Conservation (phyloP, 1,140 invertebrate genomes). For the Carposina sasakii region DNA sequence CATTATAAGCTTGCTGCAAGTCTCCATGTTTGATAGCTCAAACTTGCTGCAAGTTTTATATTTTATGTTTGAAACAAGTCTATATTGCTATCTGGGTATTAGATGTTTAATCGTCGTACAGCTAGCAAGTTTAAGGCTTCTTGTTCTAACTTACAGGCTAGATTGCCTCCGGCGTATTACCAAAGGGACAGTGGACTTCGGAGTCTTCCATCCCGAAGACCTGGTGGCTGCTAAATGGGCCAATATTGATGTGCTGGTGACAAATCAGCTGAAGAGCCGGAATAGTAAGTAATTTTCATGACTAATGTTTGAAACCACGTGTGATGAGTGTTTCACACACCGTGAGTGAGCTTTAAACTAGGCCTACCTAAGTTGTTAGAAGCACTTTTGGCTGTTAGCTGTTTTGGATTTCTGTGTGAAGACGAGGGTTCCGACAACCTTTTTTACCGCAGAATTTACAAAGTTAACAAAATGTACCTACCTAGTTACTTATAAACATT, state of each 20-base stretch:
- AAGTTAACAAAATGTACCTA: no score
- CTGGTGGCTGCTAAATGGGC: conserved; percentile 81
- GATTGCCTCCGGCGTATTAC: conserved; percentile 84
- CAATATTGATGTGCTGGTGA: conserved; percentile 77
- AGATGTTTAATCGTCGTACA: not conserved
- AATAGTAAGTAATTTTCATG: conserved; percentile 49
- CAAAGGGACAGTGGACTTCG: conserved; percentile 84
- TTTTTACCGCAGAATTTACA: no score
- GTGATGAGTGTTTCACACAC: no score
- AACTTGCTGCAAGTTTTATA: no score
- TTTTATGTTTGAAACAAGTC: not conserved
- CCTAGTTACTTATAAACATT: no score
- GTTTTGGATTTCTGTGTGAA: no score
- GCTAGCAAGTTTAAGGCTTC: not conserved
- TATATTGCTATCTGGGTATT: no score
- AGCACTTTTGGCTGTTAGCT: no score
- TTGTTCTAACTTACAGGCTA: conserved; percentile 70
- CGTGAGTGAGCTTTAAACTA: no score
- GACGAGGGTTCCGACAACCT: no score
- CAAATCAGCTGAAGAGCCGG: conserved; percentile 77
- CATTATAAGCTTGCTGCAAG: not conserved
- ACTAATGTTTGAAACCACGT: not conserved
- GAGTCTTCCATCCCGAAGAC: conserved; percentile 87
- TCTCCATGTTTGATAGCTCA: no score
- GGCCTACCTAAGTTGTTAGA: no score